Conservation (phyloP, 2,888 invertebrate species). For the Matsumyia berberina region DNA sequence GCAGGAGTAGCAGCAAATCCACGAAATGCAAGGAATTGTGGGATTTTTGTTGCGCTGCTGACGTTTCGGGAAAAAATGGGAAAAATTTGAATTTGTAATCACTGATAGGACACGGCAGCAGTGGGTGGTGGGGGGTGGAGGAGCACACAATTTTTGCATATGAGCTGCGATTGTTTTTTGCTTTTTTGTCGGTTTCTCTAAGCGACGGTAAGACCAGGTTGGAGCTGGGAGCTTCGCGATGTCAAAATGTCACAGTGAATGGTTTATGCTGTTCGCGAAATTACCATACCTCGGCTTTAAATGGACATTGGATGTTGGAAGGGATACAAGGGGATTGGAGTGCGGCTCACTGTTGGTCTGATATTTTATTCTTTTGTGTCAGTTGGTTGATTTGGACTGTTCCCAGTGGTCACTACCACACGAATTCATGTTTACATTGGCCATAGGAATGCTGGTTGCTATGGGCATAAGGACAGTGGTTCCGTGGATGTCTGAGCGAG, state of each 20-base stretch:
- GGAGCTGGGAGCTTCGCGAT: constrained; percentile 54
- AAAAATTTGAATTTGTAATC: constrained; percentile 76
- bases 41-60: constrained; percentile 31
- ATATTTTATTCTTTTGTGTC: constrained; percentile 66
- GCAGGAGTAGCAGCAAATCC: constrained; percentile 15
- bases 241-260: constrained; percentile 69
- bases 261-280: constrained; percentile 69
- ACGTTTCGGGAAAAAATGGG: constrained; percentile 71
- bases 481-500: constrained; percentile 38
- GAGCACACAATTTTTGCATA: constrained; percentile 65
- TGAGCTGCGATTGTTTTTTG: constrained; percentile 41
- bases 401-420: constrained; percentile 41
- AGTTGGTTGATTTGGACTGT: constrained; percentile 63
- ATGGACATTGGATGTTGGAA: constrained; percentile 43
- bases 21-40: constrained; percentile 53
- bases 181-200: neutral
- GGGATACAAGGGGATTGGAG: neutral
- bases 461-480: constrained; percentile 55
- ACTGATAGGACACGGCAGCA: constrained; percentile 33
- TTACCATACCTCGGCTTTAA: constrained; percentile 58
- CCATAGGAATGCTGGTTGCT: constrained; percentile 46
- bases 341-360: constrained; percentile 29
- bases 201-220: too few species aligned
- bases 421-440: constrained; percentile 45
- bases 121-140: constrained; percentile 42